Percentiles rank a stretch among this genome's conserved stretches.
phyloP scores from a whole-genome alignment of 2,113 vertebrate species.

The Rhizomys pruinosus region DNA sequence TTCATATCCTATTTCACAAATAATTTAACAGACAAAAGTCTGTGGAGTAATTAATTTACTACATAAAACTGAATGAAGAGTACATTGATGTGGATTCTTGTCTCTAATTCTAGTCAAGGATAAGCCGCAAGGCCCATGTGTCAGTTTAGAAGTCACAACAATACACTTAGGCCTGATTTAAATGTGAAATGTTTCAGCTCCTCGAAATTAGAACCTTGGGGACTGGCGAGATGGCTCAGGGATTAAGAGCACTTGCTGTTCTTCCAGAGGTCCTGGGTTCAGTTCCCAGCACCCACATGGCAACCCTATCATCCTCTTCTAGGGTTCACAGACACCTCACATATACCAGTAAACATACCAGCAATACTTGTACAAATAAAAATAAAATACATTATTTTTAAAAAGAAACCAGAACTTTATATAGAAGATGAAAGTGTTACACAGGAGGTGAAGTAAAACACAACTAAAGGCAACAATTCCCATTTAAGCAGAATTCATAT shows the following conservation, averaged over 20 bases:
- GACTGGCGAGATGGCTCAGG: no score
- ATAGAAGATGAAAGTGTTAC: constrained; percentile 23
- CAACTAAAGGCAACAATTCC: constrained; percentile 32
- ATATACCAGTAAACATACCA: no score
- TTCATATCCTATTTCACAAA: constrained; percentile 68
- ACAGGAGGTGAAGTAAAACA: constrained; percentile 28
- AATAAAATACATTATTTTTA: no score
- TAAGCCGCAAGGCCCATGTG: constrained; percentile 1
- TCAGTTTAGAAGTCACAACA: constrained; percentile 4
- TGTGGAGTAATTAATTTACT: constrained; percentile 58
- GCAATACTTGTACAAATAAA: no score
- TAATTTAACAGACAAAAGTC: constrained; percentile 44
- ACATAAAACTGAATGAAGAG: constrained; percentile 56
- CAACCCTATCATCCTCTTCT: no score
- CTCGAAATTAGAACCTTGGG: no score
- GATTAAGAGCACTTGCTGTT: no score
- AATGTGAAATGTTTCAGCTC: constrained; percentile 38
- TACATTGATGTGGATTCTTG: background rate
- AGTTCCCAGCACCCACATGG: no score
- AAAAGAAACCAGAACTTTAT: constrained; percentile 14
- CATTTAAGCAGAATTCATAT: constrained; percentile 42
- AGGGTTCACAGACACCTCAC: no score
- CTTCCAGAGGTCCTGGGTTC: no score
- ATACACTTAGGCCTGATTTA: background rate
- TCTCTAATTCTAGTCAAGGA: constrained; percentile 4